Percentiles rank a stretch among this genome's conserved stretches.
phyloP scores from a whole-genome alignment of 2,888 invertebrate species.

The Deroplatys truncata region DNA sequence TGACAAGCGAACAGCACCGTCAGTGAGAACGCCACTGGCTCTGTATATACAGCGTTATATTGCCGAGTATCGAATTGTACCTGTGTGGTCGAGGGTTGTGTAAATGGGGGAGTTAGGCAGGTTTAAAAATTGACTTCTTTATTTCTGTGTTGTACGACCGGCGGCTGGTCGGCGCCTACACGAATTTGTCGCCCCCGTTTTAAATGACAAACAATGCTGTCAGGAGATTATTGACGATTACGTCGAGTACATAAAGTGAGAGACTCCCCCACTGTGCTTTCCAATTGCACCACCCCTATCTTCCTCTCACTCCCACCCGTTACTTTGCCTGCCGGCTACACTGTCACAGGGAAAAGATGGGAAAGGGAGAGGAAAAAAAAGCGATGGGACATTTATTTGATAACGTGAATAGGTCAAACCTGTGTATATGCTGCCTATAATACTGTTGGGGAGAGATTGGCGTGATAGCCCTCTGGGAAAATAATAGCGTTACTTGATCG shows the following conservation, averaged over 20 bases:
- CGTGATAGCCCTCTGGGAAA: neutral
- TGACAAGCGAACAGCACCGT: too few relatives aligned
- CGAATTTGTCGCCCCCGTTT: neutral
- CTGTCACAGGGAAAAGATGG: constrained; percentile 1
- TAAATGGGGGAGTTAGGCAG: neutral
- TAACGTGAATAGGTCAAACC: constrained; percentile 14
- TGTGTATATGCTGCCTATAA: neutral
- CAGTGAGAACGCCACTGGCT: too few relatives aligned
- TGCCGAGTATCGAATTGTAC: too few relatives aligned
- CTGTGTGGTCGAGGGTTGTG: neutral
- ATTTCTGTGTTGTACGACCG: neutral
- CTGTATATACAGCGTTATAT: too few relatives aligned
- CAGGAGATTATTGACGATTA: constrained; percentile 27
- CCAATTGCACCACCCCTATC: neutral
- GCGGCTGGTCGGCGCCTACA: too few relatives aligned
- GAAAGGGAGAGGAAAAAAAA: neutral
- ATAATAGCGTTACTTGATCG: neutral
- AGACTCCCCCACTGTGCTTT: neutral
- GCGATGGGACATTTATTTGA: constrained; percentile 21
- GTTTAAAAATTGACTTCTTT: neutral
- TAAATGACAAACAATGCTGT: constrained; percentile 25
- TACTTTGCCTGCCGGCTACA: neutral
- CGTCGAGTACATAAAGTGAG: constrained; percentile 6
- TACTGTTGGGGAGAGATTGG: neutral
- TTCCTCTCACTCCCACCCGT: neutral